These are phyloP conservation scores for Nomada goodeniana DNA, from an alignment of 2,888 invertebrate species.

Conservation along the genomic window DNA sequence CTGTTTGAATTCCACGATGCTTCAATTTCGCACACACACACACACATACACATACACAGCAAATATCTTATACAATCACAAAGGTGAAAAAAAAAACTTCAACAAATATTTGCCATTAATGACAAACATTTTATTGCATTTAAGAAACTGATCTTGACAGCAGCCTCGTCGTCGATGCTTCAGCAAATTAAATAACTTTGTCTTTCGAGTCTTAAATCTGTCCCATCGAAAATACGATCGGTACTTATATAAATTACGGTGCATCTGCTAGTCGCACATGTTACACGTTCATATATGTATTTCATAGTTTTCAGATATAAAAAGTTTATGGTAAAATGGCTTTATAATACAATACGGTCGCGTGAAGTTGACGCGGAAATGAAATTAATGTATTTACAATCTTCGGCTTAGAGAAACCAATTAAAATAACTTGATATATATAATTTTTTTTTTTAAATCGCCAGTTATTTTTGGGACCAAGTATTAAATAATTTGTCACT, in stretches of 20 bases:
- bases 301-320: constrained; percentile 60
- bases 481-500: constrained; percentile 48
- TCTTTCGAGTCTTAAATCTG: constrained; percentile 51
- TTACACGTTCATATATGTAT: constrained; percentile 55
- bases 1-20: constrained; percentile 64
- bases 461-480: constrained; percentile 71
- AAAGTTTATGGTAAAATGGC: constrained; percentile 58
- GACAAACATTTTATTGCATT: constrained; percentile 64
- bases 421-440: constrained; percentile 38
- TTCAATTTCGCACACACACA: constrained; percentile 16
- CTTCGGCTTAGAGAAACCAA: constrained; percentile 43
- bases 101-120: constrained; percentile 41
- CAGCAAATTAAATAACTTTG: constrained; percentile 55
- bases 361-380: constrained; percentile 48
- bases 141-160: constrained; percentile 52
- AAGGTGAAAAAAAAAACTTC: constrained; percentile 42
- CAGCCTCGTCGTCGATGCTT: constrained; percentile 60
- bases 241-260: constrained; percentile 57
- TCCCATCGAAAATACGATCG: constrained; percentile 35
- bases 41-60: background rate
- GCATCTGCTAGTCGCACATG: constrained; percentile 44
- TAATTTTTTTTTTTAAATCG: constrained; percentile 38
- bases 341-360: constrained; percentile 59
- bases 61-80: constrained; percentile 38
- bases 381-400: constrained; percentile 48